phyloP scores from a whole-genome alignment of 2,888 invertebrate genomes.

The Leptinotarsa haldemani region DNA sequence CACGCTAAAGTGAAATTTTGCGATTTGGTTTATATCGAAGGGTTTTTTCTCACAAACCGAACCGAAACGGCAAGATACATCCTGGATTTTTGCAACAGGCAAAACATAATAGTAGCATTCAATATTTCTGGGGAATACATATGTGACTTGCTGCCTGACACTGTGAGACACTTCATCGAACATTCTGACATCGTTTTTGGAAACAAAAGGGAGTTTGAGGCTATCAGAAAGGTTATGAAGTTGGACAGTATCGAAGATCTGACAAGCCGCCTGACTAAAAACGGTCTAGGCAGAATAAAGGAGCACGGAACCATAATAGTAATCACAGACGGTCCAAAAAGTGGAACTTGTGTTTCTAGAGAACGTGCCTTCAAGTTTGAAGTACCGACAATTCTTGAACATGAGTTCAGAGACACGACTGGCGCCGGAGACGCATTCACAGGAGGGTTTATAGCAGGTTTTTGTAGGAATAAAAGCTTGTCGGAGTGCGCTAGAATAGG shows the following conservation, averaged over 20 bases:
- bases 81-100: conserved; percentile 62
- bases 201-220: conserved; percentile 69
- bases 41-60: conserved; percentile 70
- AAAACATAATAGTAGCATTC: conserved; percentile 65
- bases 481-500: conserved; percentile 66
- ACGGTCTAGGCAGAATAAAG: conserved; percentile 29
- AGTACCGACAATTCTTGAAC: conserved; percentile 63
- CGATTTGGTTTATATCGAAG: conserved; percentile 69
- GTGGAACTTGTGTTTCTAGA: conserved; percentile 67
- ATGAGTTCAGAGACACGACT: conserved; percentile 69
- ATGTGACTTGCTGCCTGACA: conserved; percentile 62
- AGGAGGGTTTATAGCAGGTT: conserved; percentile 70
- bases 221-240: conserved; percentile 61
- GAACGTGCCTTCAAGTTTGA: conserved; percentile 49
- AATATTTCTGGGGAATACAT: conserved; percentile 71
- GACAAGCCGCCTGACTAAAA: conserved; percentile 36
- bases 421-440: conserved; percentile 74
- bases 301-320: conserved; percentile 68
- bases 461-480: conserved; percentile 63
- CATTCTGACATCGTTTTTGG: conserved; percentile 70
- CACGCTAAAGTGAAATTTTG: conserved; percentile 51
- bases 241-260: conserved; percentile 46
- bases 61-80: conserved; percentile 65
- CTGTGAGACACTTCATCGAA: conserved; percentile 65
- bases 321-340: conserved; percentile 73